Evolutionary conservation across 2,888 invertebrate genomes (phyloP).

Genomic region (Augochlorella aurata): DNA sequence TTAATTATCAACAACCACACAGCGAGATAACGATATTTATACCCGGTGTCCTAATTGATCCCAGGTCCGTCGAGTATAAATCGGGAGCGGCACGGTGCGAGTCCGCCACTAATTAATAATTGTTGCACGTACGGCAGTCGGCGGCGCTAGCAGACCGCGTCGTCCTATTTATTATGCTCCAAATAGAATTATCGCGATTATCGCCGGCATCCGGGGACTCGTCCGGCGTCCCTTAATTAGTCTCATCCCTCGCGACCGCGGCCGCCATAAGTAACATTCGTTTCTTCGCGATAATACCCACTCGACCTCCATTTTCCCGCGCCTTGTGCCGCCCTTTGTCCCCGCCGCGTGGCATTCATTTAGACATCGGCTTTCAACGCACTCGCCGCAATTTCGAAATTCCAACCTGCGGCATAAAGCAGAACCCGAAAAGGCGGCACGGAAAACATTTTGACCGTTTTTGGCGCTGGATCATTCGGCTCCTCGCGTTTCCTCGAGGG

Average conservation of each 20-base stretch:
- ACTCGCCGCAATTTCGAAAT: no score
- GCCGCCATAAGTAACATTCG: background rate
- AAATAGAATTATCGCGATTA: slow-evolving; percentile 41
- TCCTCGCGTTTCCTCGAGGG: no score
- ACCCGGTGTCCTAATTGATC: no score
- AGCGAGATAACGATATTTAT: no score
- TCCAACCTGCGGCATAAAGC: no score
- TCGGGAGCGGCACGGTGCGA: no score
- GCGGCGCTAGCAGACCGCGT: background rate
- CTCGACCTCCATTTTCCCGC: background rate
- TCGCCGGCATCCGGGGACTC: background rate
- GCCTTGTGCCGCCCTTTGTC: background rate
- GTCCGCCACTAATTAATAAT: slow-evolving; percentile 41
- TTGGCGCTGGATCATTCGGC: no score
- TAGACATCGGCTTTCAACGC: no score
- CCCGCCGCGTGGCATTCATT: background rate
- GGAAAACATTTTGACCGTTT: no score
- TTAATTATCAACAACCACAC: no score
- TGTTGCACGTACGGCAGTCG: background rate
- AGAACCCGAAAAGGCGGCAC: no score
- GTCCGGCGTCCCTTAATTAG: slow-evolving; percentile 29
- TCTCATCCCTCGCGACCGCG: background rate
- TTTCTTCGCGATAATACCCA: background rate
- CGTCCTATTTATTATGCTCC: slow-evolving; percentile 34
- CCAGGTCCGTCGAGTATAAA: no score